Conservation (phyloP, 2,113 vertebrate species). For the Scalopus aquaticus region DNA sequence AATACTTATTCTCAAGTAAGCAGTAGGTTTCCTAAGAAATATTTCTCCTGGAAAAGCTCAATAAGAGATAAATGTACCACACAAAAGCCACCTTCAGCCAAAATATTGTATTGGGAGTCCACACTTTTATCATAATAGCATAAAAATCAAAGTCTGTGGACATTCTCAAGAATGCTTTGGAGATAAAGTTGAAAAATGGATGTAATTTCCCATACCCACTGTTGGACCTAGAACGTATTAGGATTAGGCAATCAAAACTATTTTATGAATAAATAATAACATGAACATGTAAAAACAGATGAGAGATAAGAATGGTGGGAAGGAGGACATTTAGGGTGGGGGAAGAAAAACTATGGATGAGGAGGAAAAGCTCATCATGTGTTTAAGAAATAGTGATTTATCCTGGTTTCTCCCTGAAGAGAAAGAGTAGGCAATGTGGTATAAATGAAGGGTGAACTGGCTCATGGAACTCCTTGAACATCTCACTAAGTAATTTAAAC, state of each 20-base stretch:
- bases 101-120: background rate
- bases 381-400: background rate
- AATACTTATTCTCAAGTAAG: background rate
- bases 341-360: background rate
- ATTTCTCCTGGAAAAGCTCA: background rate
- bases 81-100: background rate
- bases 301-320: background rate
- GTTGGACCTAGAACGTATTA: background rate
- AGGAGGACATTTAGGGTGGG: background rate
- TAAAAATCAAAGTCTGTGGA: background rate
- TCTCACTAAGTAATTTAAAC: background rate
- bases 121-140: background rate
- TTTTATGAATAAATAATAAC: slow-evolving; percentile 58
- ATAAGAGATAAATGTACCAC: background rate
- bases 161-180: background rate
- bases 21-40: background rate
- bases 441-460: background rate
- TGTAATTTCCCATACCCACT: slow-evolving; percentile 3
- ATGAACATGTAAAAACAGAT: background rate
- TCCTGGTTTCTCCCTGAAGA: background rate
- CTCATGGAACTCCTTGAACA: background rate
- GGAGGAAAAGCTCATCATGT: background rate
- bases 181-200: background rate
- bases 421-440: background rate
- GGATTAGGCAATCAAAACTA: slow-evolving; percentile 10